Base-by-base conservation (phyloP, 2,113 vertebrate species). In the Pipa parva region DNA sequence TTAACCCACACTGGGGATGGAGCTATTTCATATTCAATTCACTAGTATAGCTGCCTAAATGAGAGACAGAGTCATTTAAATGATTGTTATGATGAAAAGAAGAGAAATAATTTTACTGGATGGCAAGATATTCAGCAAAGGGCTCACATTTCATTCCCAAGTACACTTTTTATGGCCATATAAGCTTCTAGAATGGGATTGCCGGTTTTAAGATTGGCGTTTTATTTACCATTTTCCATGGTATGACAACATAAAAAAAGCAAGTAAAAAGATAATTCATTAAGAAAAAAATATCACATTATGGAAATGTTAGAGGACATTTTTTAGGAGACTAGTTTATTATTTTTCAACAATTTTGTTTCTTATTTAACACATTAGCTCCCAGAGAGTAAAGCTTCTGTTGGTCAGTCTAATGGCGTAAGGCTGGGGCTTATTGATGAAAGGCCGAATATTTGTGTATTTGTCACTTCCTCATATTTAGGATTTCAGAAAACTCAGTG, bases 21-120 rank as follows among this genome's bases (percentile, higher is more conserved):
- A 68, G 9, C 55, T 51, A 55, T 50, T 58, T 39, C 54, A 67
- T 58, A 67, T 59, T 58, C 33, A 36, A 67, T 59, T 58, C 33
- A 36, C 64, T 37, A 51, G 56, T 68, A 27, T 46, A 59, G 64
- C 64, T 46, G 59, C 64, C 59, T 56, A 68, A 59, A 59, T 17
- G 20, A 13, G 45, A 25, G 59, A 46, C 45, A 22, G 11, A 68
- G 64, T 68, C 64, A 68, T 68, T 59, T 49, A 59, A 68, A 68
- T 59, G 64, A 68, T 68, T 68, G 55, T 59, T 59, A 59, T 68
- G 59, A 68, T 68, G 64, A 68, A 68, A 58, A 68, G 64, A 59
- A 50, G 64, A 46, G 18, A 68, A 68, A 68, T 68, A 56, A 68
- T 68, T 68, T 56, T 48, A 48, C 55, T 50, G 48, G 55, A 68